Evolutionary conservation across 2,888 invertebrate genomes (phyloP).

Genomic region (Mycalesis mineus): DNA sequence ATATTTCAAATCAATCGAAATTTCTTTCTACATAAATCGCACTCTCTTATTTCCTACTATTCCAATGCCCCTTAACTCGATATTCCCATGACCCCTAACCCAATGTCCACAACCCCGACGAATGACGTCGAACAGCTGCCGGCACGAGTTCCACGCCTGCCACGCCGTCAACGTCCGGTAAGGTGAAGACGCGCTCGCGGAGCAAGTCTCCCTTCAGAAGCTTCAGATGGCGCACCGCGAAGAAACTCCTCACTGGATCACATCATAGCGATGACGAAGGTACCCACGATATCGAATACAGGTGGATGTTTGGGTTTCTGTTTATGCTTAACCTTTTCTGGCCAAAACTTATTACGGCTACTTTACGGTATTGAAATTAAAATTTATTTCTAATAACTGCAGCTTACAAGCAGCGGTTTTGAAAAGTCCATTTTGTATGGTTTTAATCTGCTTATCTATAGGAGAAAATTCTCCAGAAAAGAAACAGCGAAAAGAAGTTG

Average conservation of each 20-base stretch:
- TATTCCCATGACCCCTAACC: not conserved
- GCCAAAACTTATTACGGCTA: too few relatives aligned
- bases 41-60: not conserved
- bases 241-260: slow-evolving; percentile 81
- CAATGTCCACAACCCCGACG: too few relatives aligned
- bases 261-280: slow-evolving; percentile 90
- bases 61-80: not conserved
- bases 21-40: too few relatives aligned
- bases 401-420: too few relatives aligned
- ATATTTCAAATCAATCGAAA: too few relatives aligned
- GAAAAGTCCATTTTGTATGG: too few relatives aligned
- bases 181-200: slow-evolving; percentile 90
- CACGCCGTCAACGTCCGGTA: slow-evolving; percentile 77
- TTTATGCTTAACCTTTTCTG: too few relatives aligned
- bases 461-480: too few relatives aligned
- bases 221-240: slow-evolving; percentile 92
- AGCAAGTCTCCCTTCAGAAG: slow-evolving; percentile 97
- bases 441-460: too few relatives aligned
- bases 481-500: too few relatives aligned
- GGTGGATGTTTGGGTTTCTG: slow-evolving; percentile 40
- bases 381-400: too few relatives aligned
- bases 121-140: slow-evolving; percentile 50
- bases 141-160: slow-evolving; percentile 65
- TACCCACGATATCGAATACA: slow-evolving; percentile 65
- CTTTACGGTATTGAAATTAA: too few relatives aligned